A percentile compares a stretch with the other conserved stretches of the same genome.
These are phyloP conservation scores for Puntigrus tetrazona DNA, from an alignment of 2,113 vertebrate species.

Conservation along the genomic window DNA sequence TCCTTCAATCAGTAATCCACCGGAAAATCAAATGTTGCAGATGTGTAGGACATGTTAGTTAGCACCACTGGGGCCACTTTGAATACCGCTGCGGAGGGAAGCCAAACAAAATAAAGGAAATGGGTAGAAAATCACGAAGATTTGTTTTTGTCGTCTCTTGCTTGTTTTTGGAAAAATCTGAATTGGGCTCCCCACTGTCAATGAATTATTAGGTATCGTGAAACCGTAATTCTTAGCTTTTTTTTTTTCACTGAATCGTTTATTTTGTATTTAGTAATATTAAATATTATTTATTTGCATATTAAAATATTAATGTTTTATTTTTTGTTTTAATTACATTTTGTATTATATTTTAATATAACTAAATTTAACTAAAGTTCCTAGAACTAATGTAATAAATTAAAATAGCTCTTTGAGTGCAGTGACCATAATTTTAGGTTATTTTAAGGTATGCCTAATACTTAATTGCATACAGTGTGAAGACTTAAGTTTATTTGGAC, in stretches of 20 bases:
- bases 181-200: too few relatives aligned
- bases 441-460: too few relatives aligned
- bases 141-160: background rate
- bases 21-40: constrained; percentile 20
- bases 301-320: background rate
- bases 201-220: background rate
- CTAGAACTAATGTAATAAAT: background rate
- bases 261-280: background rate
- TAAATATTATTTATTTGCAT: background rate
- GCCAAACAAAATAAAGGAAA: background rate
- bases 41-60: background rate
- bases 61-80: constrained; percentile 4
- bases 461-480: background rate
- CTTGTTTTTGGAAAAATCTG: background rate
- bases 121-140: background rate
- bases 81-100: background rate
- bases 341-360: too few relatives aligned
- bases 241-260: too few relatives aligned
- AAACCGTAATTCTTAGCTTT: background rate
- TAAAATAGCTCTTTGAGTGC: background rate
- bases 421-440: background rate
- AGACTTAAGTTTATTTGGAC: background rate
- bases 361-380: too few relatives aligned
- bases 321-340: too few relatives aligned
- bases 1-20: too few relatives aligned